Conservation (phyloP, 2,113 vertebrate species). For the Gasterosteus aculeatus region DNA sequence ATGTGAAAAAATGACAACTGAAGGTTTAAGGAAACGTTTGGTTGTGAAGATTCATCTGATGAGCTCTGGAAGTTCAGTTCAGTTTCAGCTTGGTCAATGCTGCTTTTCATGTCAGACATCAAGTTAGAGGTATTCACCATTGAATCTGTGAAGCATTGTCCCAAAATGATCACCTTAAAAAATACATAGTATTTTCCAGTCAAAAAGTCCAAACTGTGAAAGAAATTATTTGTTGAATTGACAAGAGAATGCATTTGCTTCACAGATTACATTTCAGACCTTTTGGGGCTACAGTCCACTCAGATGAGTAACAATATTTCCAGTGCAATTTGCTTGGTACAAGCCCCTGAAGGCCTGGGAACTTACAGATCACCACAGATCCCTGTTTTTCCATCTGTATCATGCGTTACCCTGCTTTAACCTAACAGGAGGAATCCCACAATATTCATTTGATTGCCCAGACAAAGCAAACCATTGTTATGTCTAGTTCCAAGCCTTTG, state of each 20-base stretch:
- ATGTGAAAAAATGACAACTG: slow-evolving; percentile 6
- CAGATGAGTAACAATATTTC: slow-evolving; percentile 42
- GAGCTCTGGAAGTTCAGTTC: slow-evolving; percentile 45
- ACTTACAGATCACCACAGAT: slow-evolving; percentile 70
- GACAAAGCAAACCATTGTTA: slow-evolving; percentile 72
- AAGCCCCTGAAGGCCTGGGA: slow-evolving; percentile 79
- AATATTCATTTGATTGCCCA: slow-evolving; percentile 75
- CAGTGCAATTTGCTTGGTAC: slow-evolving; percentile 48
- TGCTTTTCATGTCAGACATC: slow-evolving; percentile 78
- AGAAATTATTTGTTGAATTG: slow-evolving; percentile 29
- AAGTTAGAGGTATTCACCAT: slow-evolving; percentile 64
- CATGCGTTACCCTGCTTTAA: slow-evolving; percentile 81
- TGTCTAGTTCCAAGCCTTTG: slow-evolving; percentile 78
- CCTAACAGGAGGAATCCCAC: slow-evolving; percentile 80
- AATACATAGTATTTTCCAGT: slow-evolving; percentile 13
- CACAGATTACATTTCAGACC: slow-evolving; percentile 78
- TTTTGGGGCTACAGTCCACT: slow-evolving; percentile 72
- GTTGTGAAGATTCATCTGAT: slow-evolving; percentile 56
- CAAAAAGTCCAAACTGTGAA: background rate
- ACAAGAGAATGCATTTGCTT: slow-evolving; percentile 73
- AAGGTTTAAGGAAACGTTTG: slow-evolving; percentile 48
- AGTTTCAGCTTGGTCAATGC: slow-evolving; percentile 59
- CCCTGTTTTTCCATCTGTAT: slow-evolving; percentile 74
- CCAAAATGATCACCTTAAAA: slow-evolving; percentile 45
- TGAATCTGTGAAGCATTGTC: slow-evolving; percentile 80